Percentiles rank a stretch among this genome's conserved stretches.
Conservation (phyloP, 2,888 invertebrate species). For the Neria commutata region DNA sequence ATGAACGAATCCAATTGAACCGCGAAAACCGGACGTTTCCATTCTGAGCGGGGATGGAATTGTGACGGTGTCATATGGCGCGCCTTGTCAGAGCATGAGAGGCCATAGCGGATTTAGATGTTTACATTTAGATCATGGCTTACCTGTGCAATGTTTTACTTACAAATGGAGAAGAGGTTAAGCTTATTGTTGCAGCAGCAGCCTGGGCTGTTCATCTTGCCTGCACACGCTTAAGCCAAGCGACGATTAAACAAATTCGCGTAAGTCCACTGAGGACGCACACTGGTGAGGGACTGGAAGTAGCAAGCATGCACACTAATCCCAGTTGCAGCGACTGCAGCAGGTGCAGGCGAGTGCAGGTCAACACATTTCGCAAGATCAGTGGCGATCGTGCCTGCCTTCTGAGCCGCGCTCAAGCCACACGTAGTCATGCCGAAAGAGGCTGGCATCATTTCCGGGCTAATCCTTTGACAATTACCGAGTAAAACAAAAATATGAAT, state of each 20-base stretch:
- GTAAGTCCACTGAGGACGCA: slow-evolving; percentile 36
- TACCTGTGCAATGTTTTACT: slow-evolving; percentile 12
- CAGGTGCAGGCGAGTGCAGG: slow-evolving; percentile 28
- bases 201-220: slow-evolving; percentile 36
- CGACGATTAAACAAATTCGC: slow-evolving; percentile 49
- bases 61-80: too few species aligned
- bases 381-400: not conserved
- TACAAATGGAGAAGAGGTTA: not conserved
- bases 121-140: slow-evolving; percentile 27
- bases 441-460: slow-evolving; percentile 44
- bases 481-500: slow-evolving; percentile 54
- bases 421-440: slow-evolving; percentile 24
- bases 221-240: slow-evolving; percentile 46
- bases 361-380: slow-evolving; percentile 17
- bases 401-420: slow-evolving; percentile 19
- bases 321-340: slow-evolving; percentile 2
- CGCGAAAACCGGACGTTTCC: slow-evolving; percentile 22
- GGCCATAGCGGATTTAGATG: slow-evolving; percentile 16
- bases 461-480: slow-evolving; percentile 56
- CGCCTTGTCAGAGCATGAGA: not conserved
- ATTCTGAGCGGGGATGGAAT: too few species aligned
- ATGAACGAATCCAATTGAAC: slow-evolving; percentile 15
- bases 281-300: not conserved
- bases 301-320: not conserved
- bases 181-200: not conserved